Conservation (phyloP, 2,113 vertebrate genomes). For the Rutilus rutilus region DNA sequence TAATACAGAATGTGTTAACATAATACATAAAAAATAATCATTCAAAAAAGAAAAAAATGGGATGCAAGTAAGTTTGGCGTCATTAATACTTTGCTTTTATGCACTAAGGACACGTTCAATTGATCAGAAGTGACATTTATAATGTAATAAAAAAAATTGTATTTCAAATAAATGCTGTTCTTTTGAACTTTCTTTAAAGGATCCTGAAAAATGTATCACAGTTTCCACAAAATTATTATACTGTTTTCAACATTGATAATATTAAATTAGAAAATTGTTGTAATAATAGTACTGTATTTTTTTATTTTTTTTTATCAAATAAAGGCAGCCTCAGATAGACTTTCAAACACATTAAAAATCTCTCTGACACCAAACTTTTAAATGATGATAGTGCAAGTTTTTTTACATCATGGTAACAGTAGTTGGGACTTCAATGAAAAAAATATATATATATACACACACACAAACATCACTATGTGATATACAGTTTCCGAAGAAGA, state of each 20-base stretch:
- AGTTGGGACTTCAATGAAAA: neutral
- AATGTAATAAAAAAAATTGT: neutral
- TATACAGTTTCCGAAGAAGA: neutral
- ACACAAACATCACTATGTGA: neutral
- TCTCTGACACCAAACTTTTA: neutral
- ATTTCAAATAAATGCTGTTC: too few species aligned
- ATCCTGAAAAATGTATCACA: neutral
- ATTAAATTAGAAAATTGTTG: too few species aligned
- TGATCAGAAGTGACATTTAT: neutral
- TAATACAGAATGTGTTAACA: neutral
- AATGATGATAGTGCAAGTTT: neutral
- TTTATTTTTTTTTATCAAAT: neutral
- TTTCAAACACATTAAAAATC: neutral
- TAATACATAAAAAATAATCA: neutral
- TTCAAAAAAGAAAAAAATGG: too few species aligned
- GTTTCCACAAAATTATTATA: too few species aligned
- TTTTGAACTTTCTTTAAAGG: neutral
- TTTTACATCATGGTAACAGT: neutral
- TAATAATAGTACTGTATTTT: neutral
- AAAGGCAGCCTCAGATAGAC: too few species aligned
- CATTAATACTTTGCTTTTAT: neutral
- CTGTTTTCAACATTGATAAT: too few species aligned
- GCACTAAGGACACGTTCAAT: neutral
- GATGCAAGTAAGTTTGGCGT: neutral
- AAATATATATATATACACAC: neutral